Conservation (phyloP, 1,140 invertebrate species). For the Cyphomyrmex costatus region DNA sequence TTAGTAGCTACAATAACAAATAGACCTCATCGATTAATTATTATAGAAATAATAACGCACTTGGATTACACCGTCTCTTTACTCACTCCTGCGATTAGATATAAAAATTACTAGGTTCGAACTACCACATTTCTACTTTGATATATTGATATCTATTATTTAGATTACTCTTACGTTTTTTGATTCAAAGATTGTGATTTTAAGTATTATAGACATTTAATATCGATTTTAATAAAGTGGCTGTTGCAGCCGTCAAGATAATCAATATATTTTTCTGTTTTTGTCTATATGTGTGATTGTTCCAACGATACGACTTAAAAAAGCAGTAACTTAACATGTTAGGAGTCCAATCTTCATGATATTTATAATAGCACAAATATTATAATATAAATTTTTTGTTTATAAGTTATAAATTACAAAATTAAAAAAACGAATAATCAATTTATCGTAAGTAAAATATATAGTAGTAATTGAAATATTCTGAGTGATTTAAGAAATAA, state of each 20-base stretch:
- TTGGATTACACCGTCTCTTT: conserved; percentile 13
- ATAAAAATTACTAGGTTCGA: conserved; percentile 48
- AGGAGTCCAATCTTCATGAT: neutral
- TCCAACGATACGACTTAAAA: neutral
- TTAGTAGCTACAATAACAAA: conserved; percentile 39
- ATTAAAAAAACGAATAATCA: conserved; percentile 1
- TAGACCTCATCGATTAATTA: neutral
- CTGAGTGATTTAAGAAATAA: neutral
- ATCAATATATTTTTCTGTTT: neutral
- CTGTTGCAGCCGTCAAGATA: neutral
- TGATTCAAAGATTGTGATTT: conserved; percentile 35
- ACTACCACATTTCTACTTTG: conserved; percentile 42
- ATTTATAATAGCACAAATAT: conserved; percentile 5
- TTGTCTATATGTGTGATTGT: neutral
- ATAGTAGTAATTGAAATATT: neutral
- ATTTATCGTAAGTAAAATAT: neutral
- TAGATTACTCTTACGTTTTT: conserved; percentile 16
- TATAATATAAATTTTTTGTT: too few species aligned
- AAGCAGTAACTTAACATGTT: conserved; percentile 27
- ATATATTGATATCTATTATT: conserved; percentile 13
- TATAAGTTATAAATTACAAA: neutral
- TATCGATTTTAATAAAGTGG: conserved; percentile 21
- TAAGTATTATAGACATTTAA: conserved; percentile 45
- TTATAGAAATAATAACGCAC: conserved; percentile 43
- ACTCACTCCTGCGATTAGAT: neutral